A percentile compares a stretch with the other conserved stretches of the same genome.
Conservation (phyloP, 2,113 vertebrate genomes). For the Rhinopomastus cyanomelas region DNA sequence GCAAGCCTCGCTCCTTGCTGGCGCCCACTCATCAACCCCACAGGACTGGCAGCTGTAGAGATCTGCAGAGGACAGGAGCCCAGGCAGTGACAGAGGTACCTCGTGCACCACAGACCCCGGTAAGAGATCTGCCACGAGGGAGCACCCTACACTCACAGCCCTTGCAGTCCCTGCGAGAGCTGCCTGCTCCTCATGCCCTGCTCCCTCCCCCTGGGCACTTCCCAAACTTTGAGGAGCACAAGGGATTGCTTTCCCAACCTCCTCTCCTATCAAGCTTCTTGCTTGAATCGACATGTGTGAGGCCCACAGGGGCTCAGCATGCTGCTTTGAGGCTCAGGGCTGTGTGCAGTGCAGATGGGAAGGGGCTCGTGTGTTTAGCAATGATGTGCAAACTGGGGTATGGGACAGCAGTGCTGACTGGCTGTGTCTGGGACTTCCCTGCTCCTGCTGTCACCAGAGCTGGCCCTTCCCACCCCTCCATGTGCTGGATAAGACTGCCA, state of each 20-base stretch:
- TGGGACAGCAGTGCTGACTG: accelerated
- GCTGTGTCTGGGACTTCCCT: accelerated
- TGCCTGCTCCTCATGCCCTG: accelerated
- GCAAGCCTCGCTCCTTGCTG: constrained; percentile 73
- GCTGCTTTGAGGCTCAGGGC: not conserved
- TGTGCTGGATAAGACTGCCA: accelerated
- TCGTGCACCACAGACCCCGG: accelerated
- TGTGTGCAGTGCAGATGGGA: accelerated
- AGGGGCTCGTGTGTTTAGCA: accelerated
- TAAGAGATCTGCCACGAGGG: accelerated
- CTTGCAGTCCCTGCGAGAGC: accelerated
- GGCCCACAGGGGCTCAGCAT: accelerated
- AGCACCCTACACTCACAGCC: accelerated
- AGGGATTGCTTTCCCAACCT: not conserved
- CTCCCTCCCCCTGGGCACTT: accelerated
- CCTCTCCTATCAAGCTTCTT: not conserved
- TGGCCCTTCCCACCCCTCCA: accelerated
- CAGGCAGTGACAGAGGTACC: not conserved
- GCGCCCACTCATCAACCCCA: constrained; percentile 76
- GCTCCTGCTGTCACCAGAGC: not conserved
- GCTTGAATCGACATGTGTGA: not conserved
- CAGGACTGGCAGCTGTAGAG: constrained; percentile 76
- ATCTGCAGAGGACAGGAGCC: constrained; percentile 36
- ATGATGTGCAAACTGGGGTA: too few species aligned
- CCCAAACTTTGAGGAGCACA: not conserved